Base-by-base conservation (phyloP, 2,797 vertebrate species). In the Neopelma chrysocephalum region DNA sequence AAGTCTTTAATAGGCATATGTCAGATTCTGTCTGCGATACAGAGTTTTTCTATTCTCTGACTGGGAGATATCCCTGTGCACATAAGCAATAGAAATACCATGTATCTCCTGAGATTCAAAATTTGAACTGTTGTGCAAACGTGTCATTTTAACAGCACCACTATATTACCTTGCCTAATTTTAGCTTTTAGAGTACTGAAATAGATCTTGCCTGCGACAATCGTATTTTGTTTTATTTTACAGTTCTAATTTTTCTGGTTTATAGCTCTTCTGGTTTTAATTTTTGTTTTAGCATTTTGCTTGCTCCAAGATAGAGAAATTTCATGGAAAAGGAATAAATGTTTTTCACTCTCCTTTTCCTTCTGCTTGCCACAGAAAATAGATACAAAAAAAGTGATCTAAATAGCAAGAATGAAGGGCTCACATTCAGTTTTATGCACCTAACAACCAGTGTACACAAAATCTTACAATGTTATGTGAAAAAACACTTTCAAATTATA, bases 391-490 rank as follows among this genome's bases (percentile, higher is more conserved):
- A 66, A 90, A 64, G 1, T 43, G 8, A 53, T 42, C 11, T 53
- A 56, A 71, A 48, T 14, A 27, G 5, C 9, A 71, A 20, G 11
- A 85, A 57, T 25, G 48, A 68, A 87, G 8, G 36, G 16, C 7
- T 88, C 12, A 21, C 12, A 12, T 45, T 62, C 34, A 64, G n/a
- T 45, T 85, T 47, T 82, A 45, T 34, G 15, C n/a, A 75, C 19
- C 11, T 65, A 65, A 69, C 4, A 65, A 69, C 4, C n/a, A 42
- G 1, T 42, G 15, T 53, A 48, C 15, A 40, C 11, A 58, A 36
- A 58, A 36, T 53, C 32, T 68, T 77, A 62, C 0, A 0, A 4
- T 47, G 25, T 6, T 83, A 13, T 45, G 18, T 47, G 42, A 19
- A 53, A 86, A 69, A 10, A 2, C 34, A 42, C 15, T 75, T 80